Evolutionary conservation across 2,797 vertebrate species (phyloP).

Genomic region (Poliocrania exsul): DNA sequence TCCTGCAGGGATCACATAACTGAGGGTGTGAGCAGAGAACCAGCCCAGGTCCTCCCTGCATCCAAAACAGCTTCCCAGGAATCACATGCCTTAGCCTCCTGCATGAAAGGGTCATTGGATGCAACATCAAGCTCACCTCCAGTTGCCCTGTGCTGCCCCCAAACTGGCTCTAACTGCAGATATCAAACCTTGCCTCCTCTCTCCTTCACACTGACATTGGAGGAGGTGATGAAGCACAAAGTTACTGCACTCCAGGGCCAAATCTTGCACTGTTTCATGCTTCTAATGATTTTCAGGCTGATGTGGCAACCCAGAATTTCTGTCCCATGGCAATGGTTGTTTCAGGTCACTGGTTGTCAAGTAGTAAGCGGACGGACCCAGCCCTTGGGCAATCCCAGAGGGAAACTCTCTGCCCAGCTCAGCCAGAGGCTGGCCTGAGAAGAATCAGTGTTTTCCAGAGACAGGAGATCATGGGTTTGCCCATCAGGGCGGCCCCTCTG

Average conservation of each 20-base stretch:
- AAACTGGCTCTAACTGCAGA: neutral
- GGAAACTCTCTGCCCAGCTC: neutral
- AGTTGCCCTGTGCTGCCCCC: neutral
- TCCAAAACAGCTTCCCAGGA: neutral
- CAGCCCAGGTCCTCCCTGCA: neutral
- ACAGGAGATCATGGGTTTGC: neutral
- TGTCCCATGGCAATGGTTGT: neutral
- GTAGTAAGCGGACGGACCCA: neutral
- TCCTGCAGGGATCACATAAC: neutral
- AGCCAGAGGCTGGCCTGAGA: neutral
- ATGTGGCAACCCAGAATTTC: neutral
- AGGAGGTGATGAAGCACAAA: neutral
- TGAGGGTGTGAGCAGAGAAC: rapidly evolving
- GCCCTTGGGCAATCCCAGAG: neutral
- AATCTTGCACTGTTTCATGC: rapidly evolving
- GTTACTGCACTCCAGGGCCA: neutral
- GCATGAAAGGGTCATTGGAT: neutral
- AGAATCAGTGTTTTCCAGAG: neutral
- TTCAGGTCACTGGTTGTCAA: neutral
- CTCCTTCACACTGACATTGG: neutral
- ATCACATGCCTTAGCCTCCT: neutral
- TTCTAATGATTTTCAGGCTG: neutral
- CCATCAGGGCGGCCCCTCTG: rapidly evolving
- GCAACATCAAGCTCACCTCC: neutral
- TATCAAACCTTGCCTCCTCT: neutral